Evolutionary conservation across 92 coral and sea anemone species (phyloP).

Genomic region (Parazoanthus swiftii): DNA sequence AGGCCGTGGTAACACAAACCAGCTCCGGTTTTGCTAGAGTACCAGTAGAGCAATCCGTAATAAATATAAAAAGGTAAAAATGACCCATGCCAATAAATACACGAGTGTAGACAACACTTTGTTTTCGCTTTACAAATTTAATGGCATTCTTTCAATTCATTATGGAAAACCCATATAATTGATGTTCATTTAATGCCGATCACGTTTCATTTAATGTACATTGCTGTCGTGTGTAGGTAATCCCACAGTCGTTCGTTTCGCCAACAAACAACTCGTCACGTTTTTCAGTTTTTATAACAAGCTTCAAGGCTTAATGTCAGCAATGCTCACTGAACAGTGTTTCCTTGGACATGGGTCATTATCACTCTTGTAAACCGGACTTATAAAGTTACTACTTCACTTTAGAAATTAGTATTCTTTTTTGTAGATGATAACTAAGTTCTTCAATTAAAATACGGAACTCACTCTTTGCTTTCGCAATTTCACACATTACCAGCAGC

Average conservation of each 20-base stretch:
- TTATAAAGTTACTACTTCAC: too few species aligned
- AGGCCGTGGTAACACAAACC: too few species aligned
- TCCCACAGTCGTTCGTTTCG: neutral
- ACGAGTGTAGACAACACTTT: too few species aligned
- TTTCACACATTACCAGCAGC: neutral
- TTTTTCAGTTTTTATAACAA: neutral
- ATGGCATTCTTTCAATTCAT: neutral
- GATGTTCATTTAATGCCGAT: neutral
- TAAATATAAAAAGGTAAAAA: too few species aligned
- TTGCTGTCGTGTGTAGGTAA: neutral
- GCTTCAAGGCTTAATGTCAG: neutral
- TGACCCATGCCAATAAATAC: too few species aligned
- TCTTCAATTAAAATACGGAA: too few species aligned
- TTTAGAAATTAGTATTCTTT: too few species aligned
- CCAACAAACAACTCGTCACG: neutral
- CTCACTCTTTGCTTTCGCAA: neutral
- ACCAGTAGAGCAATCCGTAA: too few species aligned
- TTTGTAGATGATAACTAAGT: too few species aligned
- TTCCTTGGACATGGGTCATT: neutral
- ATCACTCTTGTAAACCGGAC: neutral
- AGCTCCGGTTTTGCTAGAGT: too few species aligned
- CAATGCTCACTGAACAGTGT: neutral
- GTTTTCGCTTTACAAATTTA: neutral
- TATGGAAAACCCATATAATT: neutral
- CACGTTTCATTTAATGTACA: neutral